Evolutionary conservation across 2,888 invertebrate genomes (phyloP).

Genomic region (Margaritifera margaritifera): DNA sequence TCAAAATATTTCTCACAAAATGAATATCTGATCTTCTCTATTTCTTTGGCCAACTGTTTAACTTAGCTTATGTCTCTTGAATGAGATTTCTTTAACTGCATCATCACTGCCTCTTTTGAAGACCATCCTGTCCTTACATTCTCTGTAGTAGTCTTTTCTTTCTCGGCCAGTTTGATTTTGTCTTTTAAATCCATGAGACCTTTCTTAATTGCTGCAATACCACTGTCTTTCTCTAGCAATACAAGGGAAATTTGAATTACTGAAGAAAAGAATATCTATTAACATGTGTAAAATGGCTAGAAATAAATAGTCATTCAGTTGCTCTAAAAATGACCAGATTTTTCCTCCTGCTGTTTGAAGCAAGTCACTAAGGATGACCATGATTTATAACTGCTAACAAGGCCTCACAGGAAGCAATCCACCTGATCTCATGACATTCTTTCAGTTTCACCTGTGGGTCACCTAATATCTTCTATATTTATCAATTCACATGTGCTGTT

Average conservation of each 20-base stretch:
- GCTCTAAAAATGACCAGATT: constrained; percentile 2
- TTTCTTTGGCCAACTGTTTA: too few relatives aligned
- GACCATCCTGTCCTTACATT: background rate
- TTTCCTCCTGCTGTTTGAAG: constrained; percentile 9
- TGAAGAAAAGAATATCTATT: background rate
- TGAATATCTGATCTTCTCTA: too few relatives aligned
- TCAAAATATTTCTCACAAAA: too few relatives aligned
- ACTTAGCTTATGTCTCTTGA: too few relatives aligned
- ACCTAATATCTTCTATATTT: constrained; percentile 14
- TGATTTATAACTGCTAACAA: constrained; percentile 9
- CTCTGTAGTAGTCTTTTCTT: constrained; percentile 3
- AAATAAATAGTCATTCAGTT: constrained; percentile 10
- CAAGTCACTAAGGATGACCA: constrained; percentile 9
- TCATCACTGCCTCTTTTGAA: too few relatives aligned
- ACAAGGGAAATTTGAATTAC: too few relatives aligned
- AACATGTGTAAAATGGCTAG: constrained; percentile 6
- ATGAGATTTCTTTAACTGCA: too few relatives aligned
- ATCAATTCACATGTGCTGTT: constrained; percentile 10
- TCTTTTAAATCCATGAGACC: background rate
- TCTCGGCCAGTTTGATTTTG: constrained; percentile 2
- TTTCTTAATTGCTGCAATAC: constrained; percentile 4
- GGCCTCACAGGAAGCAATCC: constrained; percentile 13
- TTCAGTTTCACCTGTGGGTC: constrained; percentile 10
- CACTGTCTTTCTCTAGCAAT: too few relatives aligned
- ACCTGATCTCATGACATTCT: constrained; percentile 15